phyloP scores from a whole-genome alignment of 2,797 vertebrate species.

The Bradypodion pumilum region DNA sequence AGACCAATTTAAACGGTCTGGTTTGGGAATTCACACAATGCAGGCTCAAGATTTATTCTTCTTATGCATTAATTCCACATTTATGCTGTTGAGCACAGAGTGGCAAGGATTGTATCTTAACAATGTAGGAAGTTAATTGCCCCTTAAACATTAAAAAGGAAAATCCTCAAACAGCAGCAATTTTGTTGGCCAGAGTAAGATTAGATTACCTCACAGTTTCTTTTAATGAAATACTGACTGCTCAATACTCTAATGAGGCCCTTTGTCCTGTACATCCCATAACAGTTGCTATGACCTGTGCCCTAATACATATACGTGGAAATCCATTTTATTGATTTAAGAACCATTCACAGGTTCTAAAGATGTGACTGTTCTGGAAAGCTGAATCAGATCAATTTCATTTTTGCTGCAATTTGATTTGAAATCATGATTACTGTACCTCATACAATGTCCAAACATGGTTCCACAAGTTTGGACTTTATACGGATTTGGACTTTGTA shows the following conservation, averaged over 20 bases:
- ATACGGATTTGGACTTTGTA: too few species aligned
- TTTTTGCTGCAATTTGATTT: too few species aligned
- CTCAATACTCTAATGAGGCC: neutral
- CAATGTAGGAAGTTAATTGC: neutral
- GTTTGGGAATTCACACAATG: neutral
- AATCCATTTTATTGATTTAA: too few species aligned
- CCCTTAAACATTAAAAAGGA: neutral
- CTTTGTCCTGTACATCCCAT: neutral
- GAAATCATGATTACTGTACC: too few species aligned
- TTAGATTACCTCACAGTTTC: neutral
- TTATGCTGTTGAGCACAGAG: neutral
- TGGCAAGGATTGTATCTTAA: neutral
- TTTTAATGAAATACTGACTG: too few species aligned
- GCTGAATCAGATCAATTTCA: too few species aligned
- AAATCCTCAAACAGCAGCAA: neutral
- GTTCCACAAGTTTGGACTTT: too few species aligned
- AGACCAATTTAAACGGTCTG: neutral
- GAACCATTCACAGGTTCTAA: neutral
- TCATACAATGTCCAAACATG: too few species aligned
- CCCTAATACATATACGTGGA: neutral
- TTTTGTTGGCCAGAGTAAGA: neutral
- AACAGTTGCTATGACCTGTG: neutral
- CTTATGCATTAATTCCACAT: neutral
- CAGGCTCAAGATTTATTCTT: neutral
- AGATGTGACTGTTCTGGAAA: too few species aligned